Evolutionary conservation across 2,797 vertebrate genomes (phyloP).

Genomic region (Limosa lapponica): DNA sequence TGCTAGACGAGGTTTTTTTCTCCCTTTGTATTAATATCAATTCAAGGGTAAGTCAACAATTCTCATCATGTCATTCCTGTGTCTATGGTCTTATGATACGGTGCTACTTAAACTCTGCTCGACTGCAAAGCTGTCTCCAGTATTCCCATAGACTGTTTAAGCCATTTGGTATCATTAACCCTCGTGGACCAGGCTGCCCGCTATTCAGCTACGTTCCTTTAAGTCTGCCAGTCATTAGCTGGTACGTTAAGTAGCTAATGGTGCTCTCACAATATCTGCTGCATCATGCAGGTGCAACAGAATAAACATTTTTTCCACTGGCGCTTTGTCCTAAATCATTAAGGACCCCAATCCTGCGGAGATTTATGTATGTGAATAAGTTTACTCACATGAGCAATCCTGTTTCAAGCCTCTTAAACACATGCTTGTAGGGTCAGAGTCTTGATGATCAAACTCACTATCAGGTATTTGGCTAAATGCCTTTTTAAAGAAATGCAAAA

Average conservation of each 20-base stretch:
- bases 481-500: not conserved
- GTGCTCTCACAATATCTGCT: conserved; percentile 77
- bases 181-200: conserved; percentile 54
- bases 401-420: not conserved
- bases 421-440: not conserved
- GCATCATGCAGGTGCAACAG: conserved; percentile 76
- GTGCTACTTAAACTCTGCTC: not conserved
- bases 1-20: not conserved
- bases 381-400: conserved; percentile 39
- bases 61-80: not conserved
- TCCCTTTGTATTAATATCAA: conserved; percentile 4
- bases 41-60: conserved; percentile 37
- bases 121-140: not conserved
- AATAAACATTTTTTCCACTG: conserved; percentile 78
- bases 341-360: conserved; percentile 56
- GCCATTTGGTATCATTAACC: conserved; percentile 67
- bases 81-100: not conserved
- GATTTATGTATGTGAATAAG: conserved; percentile 51
- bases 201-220: conserved; percentile 71
- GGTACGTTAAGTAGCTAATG: conserved; percentile 87
- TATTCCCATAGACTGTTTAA: not conserved
- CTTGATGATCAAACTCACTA: conserved; percentile 10
- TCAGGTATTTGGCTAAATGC: not conserved
- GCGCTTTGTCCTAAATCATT: conserved; percentile 76
- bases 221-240: conserved; percentile 81